Base-by-base conservation (phyloP, 2,888 invertebrate species). In the Andricus quercusramuli region DNA sequence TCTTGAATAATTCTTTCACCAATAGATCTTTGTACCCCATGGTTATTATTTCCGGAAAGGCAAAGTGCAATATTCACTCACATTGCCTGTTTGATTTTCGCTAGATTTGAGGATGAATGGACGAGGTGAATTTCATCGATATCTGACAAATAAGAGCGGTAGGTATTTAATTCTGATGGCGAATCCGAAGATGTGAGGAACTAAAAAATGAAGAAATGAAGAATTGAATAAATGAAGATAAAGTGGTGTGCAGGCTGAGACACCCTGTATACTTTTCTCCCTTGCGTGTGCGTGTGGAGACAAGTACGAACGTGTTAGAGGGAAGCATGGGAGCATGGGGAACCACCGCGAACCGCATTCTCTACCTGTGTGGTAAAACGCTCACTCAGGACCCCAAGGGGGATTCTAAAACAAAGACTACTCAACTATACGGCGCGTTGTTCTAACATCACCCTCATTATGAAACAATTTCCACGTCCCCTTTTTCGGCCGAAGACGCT, bases 401-500 rank as follows among this genome's bases (percentile, higher is more conserved):
- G 87, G 87, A 87, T 88, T 89, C 89, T 89, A 88, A 89, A 89
- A 90, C 90, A 89, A 90, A 90, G 90, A 89, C 86, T 84, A 85
- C 85, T 86, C 85, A 85, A 85, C 88, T 86, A 85, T 85, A 85
- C 84, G 83, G 83, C 84, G 85, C 86, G 82, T 87, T 88, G 86
- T 86, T 90, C 86, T 87, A 88, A 87, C 88, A 88, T 88, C 88
- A 87, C 87, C 88, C 87, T 89, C 89, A 88, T 90, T 89, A 90
- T 87, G 87, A 90, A 90, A 89, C 88, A 87, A 89, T 90, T 89
- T 90, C 85, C 86, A 87, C 86, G 84, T 85, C 82, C 82, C 79
- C 80, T 74, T 79, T 82, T 78, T 81, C 76, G 79, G 77, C 32
- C 56, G 22, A 70, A 51, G 70, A 51, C 78, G 84, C 83, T 83